phyloP scores from a whole-genome alignment of 2,888 invertebrate genomes.

The Cremastinae sp. region DNA sequence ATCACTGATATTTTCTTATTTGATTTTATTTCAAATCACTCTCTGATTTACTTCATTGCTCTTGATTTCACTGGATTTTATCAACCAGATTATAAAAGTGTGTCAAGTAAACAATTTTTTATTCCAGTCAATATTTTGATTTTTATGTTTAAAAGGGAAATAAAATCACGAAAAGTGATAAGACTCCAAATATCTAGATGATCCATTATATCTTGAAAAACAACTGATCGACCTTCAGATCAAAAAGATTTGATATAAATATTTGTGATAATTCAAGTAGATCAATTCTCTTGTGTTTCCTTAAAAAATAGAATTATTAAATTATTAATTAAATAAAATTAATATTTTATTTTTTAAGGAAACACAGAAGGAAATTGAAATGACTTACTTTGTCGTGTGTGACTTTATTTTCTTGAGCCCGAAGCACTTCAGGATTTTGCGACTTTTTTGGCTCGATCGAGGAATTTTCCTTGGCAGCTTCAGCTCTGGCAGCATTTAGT shows the following conservation, averaged over 20 bases:
- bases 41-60: slow-evolving; percentile 5
- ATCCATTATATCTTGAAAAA: too few relatives aligned
- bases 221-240: too few relatives aligned
- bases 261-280: neutral
- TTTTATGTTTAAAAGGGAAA: neutral
- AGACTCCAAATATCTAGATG: neutral
- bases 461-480: slow-evolving; percentile 67
- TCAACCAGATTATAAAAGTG: slow-evolving; percentile 8
- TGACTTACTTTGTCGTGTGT: slow-evolving; percentile 77
- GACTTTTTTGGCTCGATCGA: slow-evolving; percentile 69
- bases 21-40: too few relatives aligned
- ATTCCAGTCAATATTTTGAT: neutral
- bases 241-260: neutral
- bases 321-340: too few relatives aligned
- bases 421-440: slow-evolving; percentile 71
- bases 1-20: too few relatives aligned
- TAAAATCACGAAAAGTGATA: neutral
- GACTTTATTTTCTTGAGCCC: slow-evolving; percentile 77
- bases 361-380: too few relatives aligned
- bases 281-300: too few relatives aligned
- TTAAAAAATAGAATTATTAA: too few relatives aligned
- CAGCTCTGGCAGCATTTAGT: slow-evolving; percentile 70
- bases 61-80: neutral
- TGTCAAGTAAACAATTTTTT: neutral
- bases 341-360: too few relatives aligned